Conservation (phyloP, 1,140 invertebrate genomes). For the Nixonia krombeini region DNA sequence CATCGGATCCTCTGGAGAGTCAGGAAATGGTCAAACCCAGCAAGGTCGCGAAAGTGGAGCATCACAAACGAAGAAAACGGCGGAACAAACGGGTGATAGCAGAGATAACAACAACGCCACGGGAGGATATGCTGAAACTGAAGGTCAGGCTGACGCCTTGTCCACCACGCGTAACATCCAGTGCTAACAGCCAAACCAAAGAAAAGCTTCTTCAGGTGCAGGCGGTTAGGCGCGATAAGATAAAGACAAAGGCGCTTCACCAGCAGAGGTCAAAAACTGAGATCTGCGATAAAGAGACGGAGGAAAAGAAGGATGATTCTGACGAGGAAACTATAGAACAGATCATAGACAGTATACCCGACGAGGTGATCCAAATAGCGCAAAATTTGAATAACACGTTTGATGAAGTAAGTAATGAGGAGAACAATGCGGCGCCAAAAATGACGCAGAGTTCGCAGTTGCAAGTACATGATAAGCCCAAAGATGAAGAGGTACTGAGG, state of each 20-base stretch:
- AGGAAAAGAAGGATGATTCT: constrained; percentile 12
- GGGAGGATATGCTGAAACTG: constrained; percentile 62
- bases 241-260: constrained; percentile 40
- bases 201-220: constrained; percentile 58
- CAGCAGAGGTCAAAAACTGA: constrained; percentile 23
- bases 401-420: background rate
- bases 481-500: constrained; percentile 61
- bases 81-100: constrained; percentile 65
- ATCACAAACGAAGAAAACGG: constrained; percentile 61
- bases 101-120: constrained; percentile 63
- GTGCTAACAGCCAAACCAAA: constrained; percentile 43
- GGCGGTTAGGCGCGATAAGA: constrained; percentile 55
- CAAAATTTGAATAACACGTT: constrained; percentile 31
- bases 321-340: constrained; percentile 57
- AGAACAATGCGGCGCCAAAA: constrained; percentile 1
- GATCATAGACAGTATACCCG: constrained; percentile 61
- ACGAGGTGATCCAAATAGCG: constrained; percentile 55
- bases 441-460: constrained; percentile 3
- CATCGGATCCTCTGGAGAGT: constrained; percentile 41
- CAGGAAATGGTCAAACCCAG: constrained; percentile 27
- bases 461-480: constrained; percentile 29
- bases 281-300: too few relatives aligned
- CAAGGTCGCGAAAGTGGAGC: constrained; percentile 55
- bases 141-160: constrained; percentile 63
- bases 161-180: constrained; percentile 57